Percentiles rank a stretch among this genome's conserved stretches.
Evolutionary conservation across 2,113 vertebrate species (phyloP).

Genomic region (Pachyramphus minor): DNA sequence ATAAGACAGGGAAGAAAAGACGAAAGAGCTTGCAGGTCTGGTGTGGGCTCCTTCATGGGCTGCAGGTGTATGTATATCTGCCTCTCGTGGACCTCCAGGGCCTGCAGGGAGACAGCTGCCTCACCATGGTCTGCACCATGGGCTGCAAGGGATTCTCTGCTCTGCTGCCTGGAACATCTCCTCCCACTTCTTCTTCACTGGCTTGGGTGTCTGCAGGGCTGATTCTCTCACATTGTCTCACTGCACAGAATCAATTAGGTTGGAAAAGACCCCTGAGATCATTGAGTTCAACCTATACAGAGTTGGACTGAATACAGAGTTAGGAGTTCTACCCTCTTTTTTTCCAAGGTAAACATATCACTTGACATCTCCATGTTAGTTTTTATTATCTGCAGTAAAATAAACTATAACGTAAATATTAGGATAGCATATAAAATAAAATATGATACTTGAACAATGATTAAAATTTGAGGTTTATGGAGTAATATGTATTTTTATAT

Average conservation of each 20-base stretch:
- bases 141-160: neutral
- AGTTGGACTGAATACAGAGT: neutral
- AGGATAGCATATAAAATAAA: neutral
- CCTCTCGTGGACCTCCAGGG: neutral
- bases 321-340: neutral
- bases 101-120: neutral
- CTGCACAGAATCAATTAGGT: neutral
- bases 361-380: neutral
- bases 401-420: neutral
- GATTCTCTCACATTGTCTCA: neutral
- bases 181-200: neutral
- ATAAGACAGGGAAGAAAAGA: neutral
- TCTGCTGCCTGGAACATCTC: fast-evolving
- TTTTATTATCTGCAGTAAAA: neutral
- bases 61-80: neutral
- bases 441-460: neutral
- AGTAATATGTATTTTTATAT: neutral
- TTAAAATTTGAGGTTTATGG: neutral
- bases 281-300: neutral
- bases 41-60: neutral
- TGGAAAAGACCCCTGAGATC: neutral
- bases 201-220: neutral
- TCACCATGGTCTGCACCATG: neutral
- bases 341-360: neutral
- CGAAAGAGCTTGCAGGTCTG: neutral